phyloP scores from a whole-genome alignment of 2,888 invertebrate species.

The Clivina fossor region DNA sequence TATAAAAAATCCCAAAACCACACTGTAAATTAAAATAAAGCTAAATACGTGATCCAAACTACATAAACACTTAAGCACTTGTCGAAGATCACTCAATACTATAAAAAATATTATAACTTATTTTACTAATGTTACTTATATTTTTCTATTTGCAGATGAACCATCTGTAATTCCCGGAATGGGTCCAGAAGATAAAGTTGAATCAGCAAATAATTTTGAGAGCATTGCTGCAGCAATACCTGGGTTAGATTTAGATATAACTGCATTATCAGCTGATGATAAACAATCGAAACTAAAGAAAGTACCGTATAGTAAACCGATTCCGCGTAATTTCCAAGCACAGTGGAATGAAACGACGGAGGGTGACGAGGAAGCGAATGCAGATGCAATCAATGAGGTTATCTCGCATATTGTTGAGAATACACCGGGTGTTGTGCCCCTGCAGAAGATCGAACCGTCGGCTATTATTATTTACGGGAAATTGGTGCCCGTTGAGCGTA shows the following conservation, averaged over 20 bases:
- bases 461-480: conserved; percentile 84
- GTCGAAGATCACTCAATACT: neutral
- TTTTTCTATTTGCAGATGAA: conserved; percentile 63
- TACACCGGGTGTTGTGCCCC: conserved; percentile 75
- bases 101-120: neutral
- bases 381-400: conserved; percentile 64
- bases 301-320: conserved; percentile 93
- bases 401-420: conserved; percentile 74
- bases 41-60: too few species aligned
- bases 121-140: conserved; percentile 17
- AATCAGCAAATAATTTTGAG: conserved; percentile 75
- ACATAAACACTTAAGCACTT: too few species aligned
- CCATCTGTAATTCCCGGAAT: conserved; percentile 89
- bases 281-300: conserved; percentile 76
- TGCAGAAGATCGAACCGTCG: conserved; percentile 75
- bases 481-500: conserved; percentile 73
- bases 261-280: conserved; percentile 58
- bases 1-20: too few species aligned
- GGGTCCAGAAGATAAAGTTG: conserved; percentile 96
- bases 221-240: conserved; percentile 80
- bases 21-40: too few species aligned
- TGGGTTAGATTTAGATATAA: conserved; percentile 79
- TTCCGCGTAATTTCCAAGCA: conserved; percentile 95
- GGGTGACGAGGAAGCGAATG: conserved; percentile 52
- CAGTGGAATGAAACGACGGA: conserved; percentile 85